Percentiles rank a stretch among this genome's conserved stretches.
phyloP scores from a whole-genome alignment of 2,888 invertebrate genomes.

The Campopleginae sp. region DNA sequence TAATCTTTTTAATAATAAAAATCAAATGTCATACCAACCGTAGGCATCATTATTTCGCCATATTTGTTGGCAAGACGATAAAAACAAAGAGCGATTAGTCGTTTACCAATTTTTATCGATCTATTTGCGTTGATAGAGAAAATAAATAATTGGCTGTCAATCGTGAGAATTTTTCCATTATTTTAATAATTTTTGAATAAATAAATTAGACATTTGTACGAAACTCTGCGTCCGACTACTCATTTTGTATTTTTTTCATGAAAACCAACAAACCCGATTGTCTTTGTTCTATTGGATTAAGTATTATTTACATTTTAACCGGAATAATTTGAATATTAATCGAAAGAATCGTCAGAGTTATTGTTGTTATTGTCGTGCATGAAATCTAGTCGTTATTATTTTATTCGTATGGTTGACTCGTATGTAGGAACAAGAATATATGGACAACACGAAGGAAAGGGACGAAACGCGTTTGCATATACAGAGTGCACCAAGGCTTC shows the following conservation, averaged over 20 bases:
- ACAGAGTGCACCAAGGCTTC: conserved; percentile 50
- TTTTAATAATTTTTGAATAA: conserved; percentile 44
- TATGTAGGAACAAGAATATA: conserved; percentile 8
- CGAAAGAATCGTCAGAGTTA: too few relatives aligned
- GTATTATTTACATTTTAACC: not conserved
- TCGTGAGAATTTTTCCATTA: conserved; percentile 11
- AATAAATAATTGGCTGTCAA: conserved; percentile 3
- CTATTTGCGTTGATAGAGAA: conserved; percentile 11
- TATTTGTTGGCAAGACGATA: not conserved
- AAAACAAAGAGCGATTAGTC: not conserved
- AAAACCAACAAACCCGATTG: not conserved
- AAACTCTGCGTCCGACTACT: not conserved
- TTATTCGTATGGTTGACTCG: conserved; percentile 18
- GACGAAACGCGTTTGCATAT: conserved; percentile 26
- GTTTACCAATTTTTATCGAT: not conserved
- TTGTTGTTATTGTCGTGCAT: not conserved
- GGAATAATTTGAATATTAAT: conserved; percentile 3
- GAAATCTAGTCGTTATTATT: not conserved
- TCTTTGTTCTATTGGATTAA: not conserved
- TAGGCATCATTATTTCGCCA: conserved; percentile 18
- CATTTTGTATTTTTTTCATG: not conserved
- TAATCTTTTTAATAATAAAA: conserved; percentile 36
- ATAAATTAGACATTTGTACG: conserved; percentile 17
- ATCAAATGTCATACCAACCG: conserved; percentile 20
- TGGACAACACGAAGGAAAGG: conserved; percentile 37